phyloP scores from a whole-genome alignment of 2,113 vertebrate genomes.

The Piprites chloris region DNA sequence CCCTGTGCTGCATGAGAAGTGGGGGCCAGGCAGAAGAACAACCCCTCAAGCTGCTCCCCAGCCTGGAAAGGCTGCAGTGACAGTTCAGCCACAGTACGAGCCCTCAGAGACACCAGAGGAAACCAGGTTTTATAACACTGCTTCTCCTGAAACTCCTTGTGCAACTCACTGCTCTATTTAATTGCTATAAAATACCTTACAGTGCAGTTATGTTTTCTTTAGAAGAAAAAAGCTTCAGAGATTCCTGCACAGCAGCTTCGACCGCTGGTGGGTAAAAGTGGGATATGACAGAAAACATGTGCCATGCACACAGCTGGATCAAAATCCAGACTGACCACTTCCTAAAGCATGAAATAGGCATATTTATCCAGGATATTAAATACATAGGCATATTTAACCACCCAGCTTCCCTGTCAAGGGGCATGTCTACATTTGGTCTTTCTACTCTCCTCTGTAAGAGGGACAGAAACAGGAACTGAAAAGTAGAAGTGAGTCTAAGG shows the following conservation, averaged over 20 bases:
- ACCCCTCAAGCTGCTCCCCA: not conserved
- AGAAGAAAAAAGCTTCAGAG: not conserved
- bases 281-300: not conserved
- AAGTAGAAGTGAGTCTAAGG: not conserved
- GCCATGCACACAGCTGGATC: not conserved
- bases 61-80: not conserved
- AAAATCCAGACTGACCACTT: not conserved
- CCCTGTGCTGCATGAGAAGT: rapidly evolving
- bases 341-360: not conserved
- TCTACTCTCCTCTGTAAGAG: not conserved
- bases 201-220: not conserved
- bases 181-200: not conserved
- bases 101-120: not conserved
- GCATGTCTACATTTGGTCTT: rapidly evolving
- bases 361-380: not conserved
- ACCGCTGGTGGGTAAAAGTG: rapidly evolving
- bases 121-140: not conserved
- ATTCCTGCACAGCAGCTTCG: not conserved
- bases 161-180: not conserved
- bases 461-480: not conserved
- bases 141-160: not conserved
- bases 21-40: not conserved
- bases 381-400: not conserved
- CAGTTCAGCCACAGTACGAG: not conserved
- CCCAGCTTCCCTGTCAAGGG: not conserved